A percentile compares a stretch with the other conserved stretches of the same genome.
These are phyloP conservation scores for Zaprionus ornatus DNA, from an alignment of 1,140 invertebrate genomes.

Conservation along the genomic window DNA sequence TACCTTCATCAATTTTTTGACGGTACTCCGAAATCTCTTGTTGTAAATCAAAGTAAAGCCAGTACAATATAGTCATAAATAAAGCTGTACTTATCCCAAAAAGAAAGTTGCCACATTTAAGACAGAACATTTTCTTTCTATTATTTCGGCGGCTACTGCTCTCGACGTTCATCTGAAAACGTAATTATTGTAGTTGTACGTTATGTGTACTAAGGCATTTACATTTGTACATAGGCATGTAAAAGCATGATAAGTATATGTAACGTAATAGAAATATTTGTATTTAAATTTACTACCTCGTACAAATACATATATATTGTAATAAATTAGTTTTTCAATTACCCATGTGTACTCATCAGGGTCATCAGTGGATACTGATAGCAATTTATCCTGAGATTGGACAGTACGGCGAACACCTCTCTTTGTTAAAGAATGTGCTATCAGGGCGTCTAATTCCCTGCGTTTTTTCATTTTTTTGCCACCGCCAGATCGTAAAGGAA, in stretches of 20 bases:
- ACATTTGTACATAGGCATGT: constrained; percentile 12
- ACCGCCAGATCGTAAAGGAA: constrained; percentile 82
- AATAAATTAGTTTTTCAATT: constrained; percentile 20
- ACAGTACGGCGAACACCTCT: constrained; percentile 50
- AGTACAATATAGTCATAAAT: constrained; percentile 71
- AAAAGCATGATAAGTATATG: neutral
- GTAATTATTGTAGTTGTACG: neutral
- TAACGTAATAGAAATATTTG: neutral
- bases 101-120: constrained; percentile 68
- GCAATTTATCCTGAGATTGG: constrained; percentile 83
- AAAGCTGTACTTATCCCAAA: constrained; percentile 66
- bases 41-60: constrained; percentile 81
- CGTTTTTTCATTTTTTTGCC: constrained; percentile 85
- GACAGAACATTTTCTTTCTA: constrained; percentile 64
- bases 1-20: constrained; percentile 81
- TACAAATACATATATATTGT: constrained; percentile 4
- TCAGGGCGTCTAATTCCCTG: constrained; percentile 85
- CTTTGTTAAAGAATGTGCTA: constrained; percentile 76
- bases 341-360: constrained; percentile 83
- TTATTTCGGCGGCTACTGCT: constrained; percentile 59
- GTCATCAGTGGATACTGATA: constrained; percentile 84
- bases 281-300: neutral
- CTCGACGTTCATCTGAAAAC: constrained; percentile 58
- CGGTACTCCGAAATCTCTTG: constrained; percentile 77
- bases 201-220: neutral